A percentile compares a stretch with the other conserved stretches of the same genome.
phyloP scores from a whole-genome alignment of 92 coral and sea anemone genomes.

The Galaxea fascicularis region DNA sequence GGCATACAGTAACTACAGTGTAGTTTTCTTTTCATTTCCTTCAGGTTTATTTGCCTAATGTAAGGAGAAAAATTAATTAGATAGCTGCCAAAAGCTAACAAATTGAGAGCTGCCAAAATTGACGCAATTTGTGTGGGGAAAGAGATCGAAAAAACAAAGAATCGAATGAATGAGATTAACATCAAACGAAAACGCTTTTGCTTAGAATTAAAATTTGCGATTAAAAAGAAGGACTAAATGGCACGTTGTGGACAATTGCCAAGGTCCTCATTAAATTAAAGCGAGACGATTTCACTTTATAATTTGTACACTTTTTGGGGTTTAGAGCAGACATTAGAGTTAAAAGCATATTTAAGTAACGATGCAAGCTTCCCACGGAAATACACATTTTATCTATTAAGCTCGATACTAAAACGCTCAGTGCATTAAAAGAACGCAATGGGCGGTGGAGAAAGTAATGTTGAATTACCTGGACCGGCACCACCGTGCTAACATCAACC shows the following conservation, averaged over 20 bases:
- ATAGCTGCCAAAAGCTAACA: slow-evolving; percentile 29
- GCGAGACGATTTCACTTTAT: neutral
- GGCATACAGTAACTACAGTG: slow-evolving; percentile 9
- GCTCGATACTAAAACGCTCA: neutral
- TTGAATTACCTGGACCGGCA: neutral
- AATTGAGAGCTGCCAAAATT: slow-evolving; percentile 34
- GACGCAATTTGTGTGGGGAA: slow-evolving; percentile 16
- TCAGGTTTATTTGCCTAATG: slow-evolving; percentile 20
- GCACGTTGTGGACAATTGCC: neutral
- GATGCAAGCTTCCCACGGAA: neutral
- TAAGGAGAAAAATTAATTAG: slow-evolving; percentile 31
- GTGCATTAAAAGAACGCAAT: neutral
- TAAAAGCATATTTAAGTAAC: neutral
- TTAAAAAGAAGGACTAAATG: slow-evolving; percentile 24
- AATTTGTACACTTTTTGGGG: neutral
- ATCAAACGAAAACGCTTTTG: slow-evolving; percentile 17
- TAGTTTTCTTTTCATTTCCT: neutral
- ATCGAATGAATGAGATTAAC: slow-evolving; percentile 10
- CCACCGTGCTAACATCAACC: neutral
- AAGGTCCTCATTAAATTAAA: slow-evolving; percentile 18
- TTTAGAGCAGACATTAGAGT: neutral
- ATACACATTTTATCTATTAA: neutral
- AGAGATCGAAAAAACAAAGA: slow-evolving; percentile 23
- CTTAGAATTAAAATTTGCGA: slow-evolving; percentile 17
- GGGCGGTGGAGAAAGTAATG: neutral